Base-by-base conservation (phyloP, 2,113 vertebrate species). In the Illadopsis cleaveri region DNA sequence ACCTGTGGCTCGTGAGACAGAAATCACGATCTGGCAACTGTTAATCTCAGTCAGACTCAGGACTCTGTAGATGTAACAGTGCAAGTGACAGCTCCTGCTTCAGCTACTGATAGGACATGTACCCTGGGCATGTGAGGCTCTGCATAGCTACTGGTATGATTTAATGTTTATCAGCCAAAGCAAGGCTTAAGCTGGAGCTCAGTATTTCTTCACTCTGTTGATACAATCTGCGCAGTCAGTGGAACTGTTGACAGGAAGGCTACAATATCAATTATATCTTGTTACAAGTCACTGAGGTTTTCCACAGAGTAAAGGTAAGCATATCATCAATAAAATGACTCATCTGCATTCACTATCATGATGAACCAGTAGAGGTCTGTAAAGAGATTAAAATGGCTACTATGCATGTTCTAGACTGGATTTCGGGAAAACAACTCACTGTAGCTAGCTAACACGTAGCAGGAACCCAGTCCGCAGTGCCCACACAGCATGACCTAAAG, bases 1-100 rank as follows among this genome's bases (percentile, higher is more conserved):
- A 82, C 75, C n/a, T 89, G 76, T 57, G 37, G 65, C 54, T 96
- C 91, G 69, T 4, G 23, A 95, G 75, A 88, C 94, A 92, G 78
- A 92, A 90, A 60, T 31, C 6, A 9, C 4, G 3, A 58, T 54
- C 38, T 79, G 61, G 72, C 56, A 92, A 75, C 56, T 93, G 71
- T 86, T 81, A 47, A 90, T 76, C 70, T 93, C 70, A 65, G 62
- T 86, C 71, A 84, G 79, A 81, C 42, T 81, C 58, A 20, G 56
- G 68, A 94, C 69, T 81, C 19, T 10, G 48, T 37, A 86, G 72
- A 82, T 92, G 3, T 17, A 90, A 90, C 79, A 89, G 31, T 75
- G 44, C 38, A 81, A 92, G 56, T 60, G 82, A 78, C 86, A 94
- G 80, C 88, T 96, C 64, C 54, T 60, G 66, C 66, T 93, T 84